A percentile compares a stretch with the other conserved stretches of the same genome.
These are phyloP conservation scores for Zaprionus lachaisei DNA, from an alignment of 1,140 invertebrate genomes.

Conservation along the genomic window DNA sequence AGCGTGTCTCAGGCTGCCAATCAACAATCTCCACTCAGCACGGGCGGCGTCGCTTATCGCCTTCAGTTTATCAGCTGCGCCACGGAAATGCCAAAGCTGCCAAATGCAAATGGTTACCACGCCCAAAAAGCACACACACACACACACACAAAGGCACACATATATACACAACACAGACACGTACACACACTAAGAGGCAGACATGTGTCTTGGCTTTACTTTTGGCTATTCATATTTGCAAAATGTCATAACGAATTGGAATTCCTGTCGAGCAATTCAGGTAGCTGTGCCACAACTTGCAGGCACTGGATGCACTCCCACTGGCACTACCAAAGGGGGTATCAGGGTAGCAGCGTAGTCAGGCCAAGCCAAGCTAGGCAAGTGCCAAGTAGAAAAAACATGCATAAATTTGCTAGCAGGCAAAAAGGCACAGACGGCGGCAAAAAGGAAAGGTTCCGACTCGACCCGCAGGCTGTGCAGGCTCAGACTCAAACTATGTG, in stretches of 20 bases:
- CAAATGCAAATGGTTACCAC: constrained; percentile 57
- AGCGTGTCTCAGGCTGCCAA: constrained; percentile 38
- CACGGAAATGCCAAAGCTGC: constrained; percentile 60
- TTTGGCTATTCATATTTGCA: constrained; percentile 42
- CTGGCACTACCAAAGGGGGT: too few relatives aligned
- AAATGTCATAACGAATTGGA: constrained; percentile 71
- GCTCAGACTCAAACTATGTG: background rate
- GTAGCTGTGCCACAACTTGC: constrained; percentile 15
- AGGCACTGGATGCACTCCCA: background rate
- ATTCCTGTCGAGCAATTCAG: constrained; percentile 50
- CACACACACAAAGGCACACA: constrained; percentile 7
- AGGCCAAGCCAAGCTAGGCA: constrained; percentile 38
- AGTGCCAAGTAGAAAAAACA: constrained; percentile 50
- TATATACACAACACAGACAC: background rate
- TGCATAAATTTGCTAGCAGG: constrained; percentile 54
- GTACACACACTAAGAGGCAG: constrained; percentile 12
- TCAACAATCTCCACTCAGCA: constrained; percentile 61
- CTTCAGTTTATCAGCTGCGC: constrained; percentile 58
- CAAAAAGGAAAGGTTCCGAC: constrained; percentile 61
- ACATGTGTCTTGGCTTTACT: constrained; percentile 7
- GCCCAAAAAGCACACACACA: constrained; percentile 50
- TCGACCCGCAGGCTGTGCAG: constrained; percentile 51
- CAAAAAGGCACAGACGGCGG: constrained; percentile 34
- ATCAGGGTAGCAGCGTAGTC: background rate
- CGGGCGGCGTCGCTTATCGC: constrained; percentile 4